phyloP scores from a whole-genome alignment of 2,113 vertebrate species.

The Varanus salvator region DNA sequence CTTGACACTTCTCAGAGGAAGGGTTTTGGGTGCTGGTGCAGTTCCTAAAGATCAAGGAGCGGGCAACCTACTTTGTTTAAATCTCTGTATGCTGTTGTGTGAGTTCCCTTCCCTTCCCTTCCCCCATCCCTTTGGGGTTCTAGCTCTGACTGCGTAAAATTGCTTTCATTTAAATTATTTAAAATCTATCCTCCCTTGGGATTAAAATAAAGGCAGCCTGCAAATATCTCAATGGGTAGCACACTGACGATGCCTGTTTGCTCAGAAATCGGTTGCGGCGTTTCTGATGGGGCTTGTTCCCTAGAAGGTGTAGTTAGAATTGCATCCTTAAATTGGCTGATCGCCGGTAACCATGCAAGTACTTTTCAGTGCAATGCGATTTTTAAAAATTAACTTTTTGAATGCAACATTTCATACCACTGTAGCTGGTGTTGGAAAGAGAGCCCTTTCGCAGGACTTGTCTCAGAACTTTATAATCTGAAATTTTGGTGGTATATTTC shows the following conservation, averaged over 20 bases:
- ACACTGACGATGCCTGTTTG: not conserved
- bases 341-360: not conserved
- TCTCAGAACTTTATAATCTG: not conserved
- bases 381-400: too few species aligned
- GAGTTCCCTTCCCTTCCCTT: too few species aligned
- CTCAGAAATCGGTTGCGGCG: not conserved
- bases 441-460: not conserved
- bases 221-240: not conserved
- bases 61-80: not conserved
- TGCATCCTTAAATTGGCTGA: not conserved
- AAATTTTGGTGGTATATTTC: not conserved
- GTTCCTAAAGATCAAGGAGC: not conserved
- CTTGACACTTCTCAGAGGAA: not conserved
- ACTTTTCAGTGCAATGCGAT: not conserved
- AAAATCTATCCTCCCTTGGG: not conserved
- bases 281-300: not conserved
- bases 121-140: not conserved
- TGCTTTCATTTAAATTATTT: not conserved
- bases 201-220: not conserved
- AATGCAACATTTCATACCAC: not conserved
- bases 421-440: not conserved
- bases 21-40: not conserved
- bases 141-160: not conserved
- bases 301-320: too few species aligned
- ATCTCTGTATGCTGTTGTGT: not conserved